Evolutionary conservation across 2,113 vertebrate species (phyloP), one percentile per base, ranked within the genome.

Genomic region (Oceanites oceanicus): DNA sequence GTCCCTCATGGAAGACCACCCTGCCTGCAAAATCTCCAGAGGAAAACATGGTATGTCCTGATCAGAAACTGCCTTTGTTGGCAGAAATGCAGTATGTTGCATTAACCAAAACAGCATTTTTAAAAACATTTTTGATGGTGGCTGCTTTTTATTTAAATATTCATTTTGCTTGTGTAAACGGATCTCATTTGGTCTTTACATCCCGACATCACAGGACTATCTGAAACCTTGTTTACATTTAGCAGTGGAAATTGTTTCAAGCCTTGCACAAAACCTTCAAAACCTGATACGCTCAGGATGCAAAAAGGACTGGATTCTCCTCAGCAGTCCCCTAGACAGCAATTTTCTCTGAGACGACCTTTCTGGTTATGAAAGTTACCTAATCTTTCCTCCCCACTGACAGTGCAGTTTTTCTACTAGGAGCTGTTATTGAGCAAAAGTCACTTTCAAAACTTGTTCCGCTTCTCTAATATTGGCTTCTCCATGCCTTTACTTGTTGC

Each of bases 131-230:
- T 97, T 96, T 95, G 91, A 96, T 96, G 96, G 91, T 97, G 97
- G 81, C 96, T 97, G 97, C 90, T 97, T 98, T 97, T 92, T 97
- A 96, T 97, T 97, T 97, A 97, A 97, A 97, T 97, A 95, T 95
- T 91, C 91, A 72, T 97, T 96, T 97, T 94, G 83, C 92, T 96
- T 96, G 72, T 97, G 92, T 98, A 97, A 98, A 97, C 7, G 32
- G 90, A 94, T 97, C 92, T 94, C 81, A 2, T 86, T 97, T 40
- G 30, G 87, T 94, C 95, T 97, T 94, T 90, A 59, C 81, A 63
- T 97, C 88, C 88, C 29, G 5, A 72, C 94, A 75, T 97, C 94
- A 88, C 83, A 88, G 90, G 83, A 49, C 92, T 94, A 95, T 94
- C 94, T 86, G 92, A 94, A 92, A 97, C 70, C 90, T 90, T 95